A percentile compares a stretch with the other conserved stretches of the same genome.
phyloP scores from a whole-genome alignment of 2,797 vertebrate species.

The Gymnocypris eckloni region DNA sequence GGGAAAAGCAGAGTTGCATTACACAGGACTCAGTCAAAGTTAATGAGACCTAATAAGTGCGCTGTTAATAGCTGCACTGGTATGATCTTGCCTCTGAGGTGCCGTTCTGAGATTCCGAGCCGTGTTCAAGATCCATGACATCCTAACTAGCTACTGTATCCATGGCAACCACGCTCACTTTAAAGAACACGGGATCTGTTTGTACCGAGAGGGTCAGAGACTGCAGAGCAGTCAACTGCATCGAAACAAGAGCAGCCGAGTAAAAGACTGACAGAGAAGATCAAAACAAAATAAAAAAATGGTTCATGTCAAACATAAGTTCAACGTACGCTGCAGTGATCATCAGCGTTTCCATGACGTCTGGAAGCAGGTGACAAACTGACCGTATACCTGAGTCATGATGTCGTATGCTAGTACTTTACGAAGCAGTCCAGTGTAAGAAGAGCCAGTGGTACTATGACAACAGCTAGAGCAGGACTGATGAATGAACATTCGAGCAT shows the following conservation, averaged over 20 bases:
- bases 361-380: conserved; percentile 56
- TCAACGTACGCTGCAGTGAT: conserved; percentile 23
- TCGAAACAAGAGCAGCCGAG: conserved; percentile 6
- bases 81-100: conserved; percentile 13
- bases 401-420: conserved; percentile 39
- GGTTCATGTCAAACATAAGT: conserved; percentile 16
- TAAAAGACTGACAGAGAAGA: conserved; percentile 5
- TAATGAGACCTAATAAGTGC: conserved; percentile 30
- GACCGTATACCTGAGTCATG: conserved; percentile 55
- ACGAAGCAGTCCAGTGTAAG: conserved; percentile 36
- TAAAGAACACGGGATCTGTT: conserved; percentile 31
- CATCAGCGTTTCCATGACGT: conserved; percentile 60
- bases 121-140: conserved; percentile 37
- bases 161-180: conserved; percentile 36
- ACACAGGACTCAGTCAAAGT: conserved; percentile 16
- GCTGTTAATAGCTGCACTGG: conserved; percentile 1
- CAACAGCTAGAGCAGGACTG: conserved; percentile 53
- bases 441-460: conserved; percentile 56
- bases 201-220: conserved; percentile 18
- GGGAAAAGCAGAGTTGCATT: conserved; percentile 26
- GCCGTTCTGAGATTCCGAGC: conserved; percentile 22
- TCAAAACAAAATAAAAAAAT: background rate
- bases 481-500: conserved; percentile 56
- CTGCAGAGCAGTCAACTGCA: conserved; percentile 39
- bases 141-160: conserved; percentile 37